A percentile compares a stretch with the other conserved stretches of the same genome.
These are phyloP conservation scores for Lagenorhynchus albirostris DNA, from an alignment of 2,113 vertebrate genomes.

Conservation along the genomic window DNA sequence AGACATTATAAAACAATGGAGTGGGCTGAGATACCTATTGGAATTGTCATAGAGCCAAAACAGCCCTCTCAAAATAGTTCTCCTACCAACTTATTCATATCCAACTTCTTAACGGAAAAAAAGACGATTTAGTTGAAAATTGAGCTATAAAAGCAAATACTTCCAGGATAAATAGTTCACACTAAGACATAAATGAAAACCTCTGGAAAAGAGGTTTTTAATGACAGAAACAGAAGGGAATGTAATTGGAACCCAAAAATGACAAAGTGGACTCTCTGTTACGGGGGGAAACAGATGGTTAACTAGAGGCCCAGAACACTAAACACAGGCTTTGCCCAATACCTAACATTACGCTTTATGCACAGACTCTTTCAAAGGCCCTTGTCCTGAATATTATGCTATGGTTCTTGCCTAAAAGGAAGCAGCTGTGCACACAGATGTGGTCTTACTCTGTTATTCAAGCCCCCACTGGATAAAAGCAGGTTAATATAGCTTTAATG, in stretches of 20 bases:
- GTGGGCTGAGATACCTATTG: not conserved
- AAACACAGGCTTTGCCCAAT: not conserved
- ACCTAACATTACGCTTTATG: not conserved
- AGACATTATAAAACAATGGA: not conserved
- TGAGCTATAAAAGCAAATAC: conserved; percentile 16
- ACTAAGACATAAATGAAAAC: not conserved
- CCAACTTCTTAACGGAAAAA: not conserved
- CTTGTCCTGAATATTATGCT: not conserved
- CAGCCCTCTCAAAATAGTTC: not conserved
- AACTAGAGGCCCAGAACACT: not conserved
- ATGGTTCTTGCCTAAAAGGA: not conserved
- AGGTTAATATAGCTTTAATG: conserved; percentile 63
- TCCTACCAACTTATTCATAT: not conserved
- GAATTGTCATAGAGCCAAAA: not conserved
- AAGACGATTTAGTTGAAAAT: conserved; percentile 15
- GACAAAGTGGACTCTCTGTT: not conserved
- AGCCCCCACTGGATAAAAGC: not conserved
- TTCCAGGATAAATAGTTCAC: not conserved
- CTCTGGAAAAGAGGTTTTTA: conserved; percentile 10
- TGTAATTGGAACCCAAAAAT: not conserved
- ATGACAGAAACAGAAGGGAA: not conserved
- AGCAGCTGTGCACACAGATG: conserved; percentile 59
- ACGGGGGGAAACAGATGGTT: not conserved
- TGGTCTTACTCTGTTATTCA: not conserved
- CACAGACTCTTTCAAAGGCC: not conserved